Percentiles rank a stretch among this genome's conserved stretches.
Evolutionary conservation across 2,113 vertebrate genomes (phyloP).

Genomic region (Dipodomys ordii): DNA sequence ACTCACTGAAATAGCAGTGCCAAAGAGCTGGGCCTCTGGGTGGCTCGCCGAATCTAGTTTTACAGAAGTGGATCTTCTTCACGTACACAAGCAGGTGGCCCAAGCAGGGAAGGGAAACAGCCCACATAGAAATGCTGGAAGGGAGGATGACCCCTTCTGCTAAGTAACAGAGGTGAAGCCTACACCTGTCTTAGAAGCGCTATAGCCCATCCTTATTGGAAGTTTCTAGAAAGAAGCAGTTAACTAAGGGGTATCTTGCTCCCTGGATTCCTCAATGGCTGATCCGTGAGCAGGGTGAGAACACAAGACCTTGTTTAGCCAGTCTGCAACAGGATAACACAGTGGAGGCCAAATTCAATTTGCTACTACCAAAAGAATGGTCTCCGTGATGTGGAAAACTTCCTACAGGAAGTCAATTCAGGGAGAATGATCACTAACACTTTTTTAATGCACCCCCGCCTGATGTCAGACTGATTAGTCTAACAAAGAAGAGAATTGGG

Average conservation of each 20-base stretch:
- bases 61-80: not conserved
- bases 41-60: not conserved
- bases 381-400: not conserved
- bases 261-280: no score
- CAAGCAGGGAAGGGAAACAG: not conserved
- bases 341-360: not conserved
- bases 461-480: not conserved
- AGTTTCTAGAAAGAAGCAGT: not conserved
- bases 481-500: not conserved
- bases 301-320: accelerated
- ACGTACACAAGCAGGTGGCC: not conserved
- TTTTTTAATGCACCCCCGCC: not conserved
- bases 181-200: not conserved
- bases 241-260: no score
- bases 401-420: not conserved
- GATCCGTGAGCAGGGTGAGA: not conserved
- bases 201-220: accelerated
- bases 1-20: not conserved
- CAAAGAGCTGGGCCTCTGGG: not conserved
- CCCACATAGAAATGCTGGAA: not conserved
- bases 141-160: no score
- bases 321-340: not conserved
- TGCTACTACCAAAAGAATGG: not conserved
- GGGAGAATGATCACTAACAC: not conserved
- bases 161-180: not conserved